Base-by-base conservation (phyloP, 2,888 invertebrate species). In the Tachina lurida region DNA sequence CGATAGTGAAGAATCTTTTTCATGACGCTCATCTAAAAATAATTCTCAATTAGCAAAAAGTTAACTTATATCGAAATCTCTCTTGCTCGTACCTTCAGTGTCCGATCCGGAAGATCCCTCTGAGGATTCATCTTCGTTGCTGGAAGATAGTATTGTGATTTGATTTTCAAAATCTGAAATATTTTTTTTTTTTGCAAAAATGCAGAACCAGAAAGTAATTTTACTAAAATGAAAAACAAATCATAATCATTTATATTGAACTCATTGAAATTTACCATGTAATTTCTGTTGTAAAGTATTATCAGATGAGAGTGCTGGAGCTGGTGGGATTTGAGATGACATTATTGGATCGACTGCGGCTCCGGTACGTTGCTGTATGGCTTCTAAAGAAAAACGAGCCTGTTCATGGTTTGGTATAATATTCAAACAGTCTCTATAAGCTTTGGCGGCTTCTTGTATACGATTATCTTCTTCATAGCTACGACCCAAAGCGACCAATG, bases 381-480 rank as follows among this genome's bases (percentile, higher is more conserved):
- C 96, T 89, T 97, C 97, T 87, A 97, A 93, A 0, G 97, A 97
- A 89, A 96, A 96, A 89, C 96, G 95, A 0, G 97, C 97, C 91
- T 97, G 97, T 89, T 97, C 97, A 91, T 97, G 97, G 91, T 96
- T 96, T 0, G 97, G 97, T 90, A 96, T 96, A 70, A 97, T 95
- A 9, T 95, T 95, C 70, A 97, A 93, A 91, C 97, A 97, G 91
- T 96, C 96, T 89, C 96, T 96, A 89, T 97, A 97, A 0, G 97
- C 96, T 89, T 97, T 97, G 79, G 96, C 94, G 0, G 97, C 97
- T 88, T 97, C 97, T 3, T 97, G 96, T 74, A 96, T 95, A 89
- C 97, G 97, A 90, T 96, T 96, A 88, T 97, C 97, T 89, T 97
- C 97, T 91, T 97, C 97, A 91, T 96, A 97, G 91, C 97, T 97